These are phyloP conservation scores for Phthorimaea operculella DNA, from an alignment of 1,140 invertebrate species.

Conservation along the genomic window DNA sequence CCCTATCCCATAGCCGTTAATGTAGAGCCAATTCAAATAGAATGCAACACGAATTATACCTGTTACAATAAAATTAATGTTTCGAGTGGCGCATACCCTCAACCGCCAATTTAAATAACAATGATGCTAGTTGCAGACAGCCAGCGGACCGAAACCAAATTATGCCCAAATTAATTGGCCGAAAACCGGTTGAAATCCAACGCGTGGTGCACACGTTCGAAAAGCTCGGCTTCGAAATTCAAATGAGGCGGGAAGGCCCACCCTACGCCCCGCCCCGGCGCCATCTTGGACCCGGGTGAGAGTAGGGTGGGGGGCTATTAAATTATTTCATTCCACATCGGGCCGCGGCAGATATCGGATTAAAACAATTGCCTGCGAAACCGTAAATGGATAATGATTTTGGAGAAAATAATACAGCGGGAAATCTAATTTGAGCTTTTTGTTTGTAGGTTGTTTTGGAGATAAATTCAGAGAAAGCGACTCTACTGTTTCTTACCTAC, in stretches of 20 bases:
- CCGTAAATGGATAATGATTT: conserved; percentile 64
- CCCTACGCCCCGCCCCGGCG: conserved; percentile 55
- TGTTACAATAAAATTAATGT: no score
- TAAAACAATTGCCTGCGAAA: conserved; percentile 65
- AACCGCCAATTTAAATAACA: conserved; percentile 33
- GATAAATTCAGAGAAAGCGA: no score
- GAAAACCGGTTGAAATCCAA: conserved; percentile 41
- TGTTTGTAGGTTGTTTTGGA: not conserved
- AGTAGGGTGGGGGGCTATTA: conserved; percentile 46
- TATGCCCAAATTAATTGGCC: conserved; percentile 63
- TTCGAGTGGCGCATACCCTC: not conserved
- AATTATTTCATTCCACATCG: conserved; percentile 66
- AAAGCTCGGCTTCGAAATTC: conserved; percentile 63
- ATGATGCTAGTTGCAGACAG: conserved; percentile 35
- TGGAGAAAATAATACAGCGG: conserved; percentile 59
- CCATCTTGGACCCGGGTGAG: conserved; percentile 54
- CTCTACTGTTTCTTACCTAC: no score
- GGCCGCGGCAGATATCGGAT: conserved; percentile 59
- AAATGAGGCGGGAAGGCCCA: conserved; percentile 64
- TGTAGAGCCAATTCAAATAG: no score
- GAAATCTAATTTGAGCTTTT: conserved; percentile 35
- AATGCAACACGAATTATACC: no score
- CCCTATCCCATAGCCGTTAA: no score
- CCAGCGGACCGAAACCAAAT: conserved; percentile 38
- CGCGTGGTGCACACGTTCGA: conserved; percentile 57